Evolutionary conservation across 2,888 invertebrate genomes (phyloP).

Genomic region (Rhingia campestris): DNA sequence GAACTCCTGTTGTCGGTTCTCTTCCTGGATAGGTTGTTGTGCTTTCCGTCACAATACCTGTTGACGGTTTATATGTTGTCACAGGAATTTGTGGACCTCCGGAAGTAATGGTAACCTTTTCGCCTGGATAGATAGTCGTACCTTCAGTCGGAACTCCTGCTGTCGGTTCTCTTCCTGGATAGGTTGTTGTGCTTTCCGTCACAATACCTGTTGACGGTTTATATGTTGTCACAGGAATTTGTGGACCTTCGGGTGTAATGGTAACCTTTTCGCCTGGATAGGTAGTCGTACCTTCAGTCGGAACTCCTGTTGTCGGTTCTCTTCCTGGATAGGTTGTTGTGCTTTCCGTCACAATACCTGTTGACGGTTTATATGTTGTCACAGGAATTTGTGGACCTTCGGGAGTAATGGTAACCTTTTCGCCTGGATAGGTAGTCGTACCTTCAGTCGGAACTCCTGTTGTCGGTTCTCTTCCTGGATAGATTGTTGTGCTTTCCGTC

Average conservation of each 20-base stretch:
- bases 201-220: background rate
- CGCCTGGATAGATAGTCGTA: no score
- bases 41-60: background rate
- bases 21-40: background rate
- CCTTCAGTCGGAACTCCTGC: background rate
- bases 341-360: no score
- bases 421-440: background rate
- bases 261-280: no score
- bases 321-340: no score
- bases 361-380: no score
- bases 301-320: background rate
- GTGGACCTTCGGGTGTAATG: background rate
- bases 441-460: background rate
- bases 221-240: background rate
- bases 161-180: background rate
- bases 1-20: background rate
- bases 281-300: background rate
- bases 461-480: slow-evolving; percentile 16
- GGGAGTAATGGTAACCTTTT: no score
- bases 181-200: background rate
- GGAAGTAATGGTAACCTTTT: background rate
- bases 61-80: background rate
- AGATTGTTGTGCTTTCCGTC: background rate
- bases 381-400: no score
- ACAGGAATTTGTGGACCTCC: background rate